A percentile compares a stretch with the other conserved stretches of the same genome.
Conservation (phyloP, 1,140 invertebrate genomes). For the Pseudomyrmex dendroicus region DNA sequence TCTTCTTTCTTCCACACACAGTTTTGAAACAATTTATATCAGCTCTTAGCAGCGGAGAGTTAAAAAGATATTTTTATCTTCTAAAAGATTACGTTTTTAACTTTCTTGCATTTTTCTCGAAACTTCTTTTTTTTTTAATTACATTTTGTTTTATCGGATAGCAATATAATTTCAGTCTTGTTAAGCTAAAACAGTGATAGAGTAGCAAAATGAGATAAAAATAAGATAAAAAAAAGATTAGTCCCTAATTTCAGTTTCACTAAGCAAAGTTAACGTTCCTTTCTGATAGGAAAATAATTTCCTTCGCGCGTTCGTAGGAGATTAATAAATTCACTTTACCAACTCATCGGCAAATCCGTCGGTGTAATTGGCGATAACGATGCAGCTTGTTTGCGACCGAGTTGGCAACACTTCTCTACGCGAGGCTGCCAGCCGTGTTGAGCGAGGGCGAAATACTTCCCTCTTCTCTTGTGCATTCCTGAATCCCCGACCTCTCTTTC, state of each 20-base stretch:
- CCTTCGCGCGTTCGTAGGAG: not conserved
- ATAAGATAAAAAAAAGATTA: conserved; percentile 14
- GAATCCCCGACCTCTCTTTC: conserved; percentile 16
- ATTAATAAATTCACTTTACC: conserved; percentile 62
- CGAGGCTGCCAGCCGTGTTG: conserved; percentile 4
- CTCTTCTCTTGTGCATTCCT: conserved; percentile 28
- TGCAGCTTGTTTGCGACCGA: conserved; percentile 68
- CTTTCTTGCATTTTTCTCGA: not conserved
- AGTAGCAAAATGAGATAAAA: not conserved
- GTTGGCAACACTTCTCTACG: conserved; percentile 57
- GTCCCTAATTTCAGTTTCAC: conserved; percentile 8
- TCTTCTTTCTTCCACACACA: too few species aligned
- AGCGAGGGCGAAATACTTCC: conserved; percentile 26
- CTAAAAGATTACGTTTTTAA: too few species aligned
- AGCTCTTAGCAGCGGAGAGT: too few species aligned
- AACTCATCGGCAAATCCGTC: conserved; percentile 54
- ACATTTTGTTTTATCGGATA: not conserved
- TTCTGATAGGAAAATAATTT: conserved; percentile 48
- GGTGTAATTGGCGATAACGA: conserved; percentile 72
- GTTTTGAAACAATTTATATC: too few species aligned
- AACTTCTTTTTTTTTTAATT: not conserved
- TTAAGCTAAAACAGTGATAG: conserved; percentile 1
- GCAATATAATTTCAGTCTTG: not conserved
- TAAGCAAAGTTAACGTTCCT: not conserved
- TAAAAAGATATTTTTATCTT: too few species aligned